Evolutionary conservation across 2,888 invertebrate genomes (phyloP).

Genomic region (Dryobotodes eremita): DNA sequence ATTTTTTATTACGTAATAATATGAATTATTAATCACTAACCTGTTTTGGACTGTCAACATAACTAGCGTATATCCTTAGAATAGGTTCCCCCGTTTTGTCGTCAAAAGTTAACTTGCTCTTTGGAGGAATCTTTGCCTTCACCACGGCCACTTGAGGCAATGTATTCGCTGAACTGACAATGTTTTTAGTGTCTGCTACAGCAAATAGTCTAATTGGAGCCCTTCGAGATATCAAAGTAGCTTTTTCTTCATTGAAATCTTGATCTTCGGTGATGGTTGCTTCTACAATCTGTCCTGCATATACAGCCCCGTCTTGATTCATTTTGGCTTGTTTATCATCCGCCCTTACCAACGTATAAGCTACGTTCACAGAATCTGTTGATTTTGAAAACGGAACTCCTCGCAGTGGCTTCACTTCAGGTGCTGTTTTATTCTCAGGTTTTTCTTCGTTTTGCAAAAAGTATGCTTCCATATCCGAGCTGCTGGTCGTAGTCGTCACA

Average conservation of each 20-base stretch:
- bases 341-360: conserved; percentile 82
- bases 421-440: conserved; percentile 73
- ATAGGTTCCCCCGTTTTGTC: conserved; percentile 88
- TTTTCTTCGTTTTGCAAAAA: conserved; percentile 77
- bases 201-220: conserved; percentile 82
- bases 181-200: conserved; percentile 77
- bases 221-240: conserved; percentile 77
- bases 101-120: conserved; percentile 85
- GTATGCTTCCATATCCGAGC: conserved; percentile 75
- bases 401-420: conserved; percentile 79
- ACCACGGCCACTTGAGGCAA: conserved; percentile 78
- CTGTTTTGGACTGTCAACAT: conserved; percentile 81
- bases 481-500: conserved; percentile 70
- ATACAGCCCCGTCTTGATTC: conserved; percentile 81
- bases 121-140: conserved; percentile 86
- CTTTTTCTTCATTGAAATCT: conserved; percentile 84
- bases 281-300: conserved; percentile 87
- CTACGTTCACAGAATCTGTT: conserved; percentile 82
- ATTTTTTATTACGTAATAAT: not conserved
- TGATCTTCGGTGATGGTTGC: conserved; percentile 86
- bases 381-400: conserved; percentile 84
- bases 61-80: conserved; percentile 90
- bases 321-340: conserved; percentile 80
- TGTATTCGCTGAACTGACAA: conserved; percentile 64
- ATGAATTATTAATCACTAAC: conserved; percentile 67